These are phyloP conservation scores for Hormaphis cornu DNA, from an alignment of 1,140 invertebrate genomes.

Conservation along the genomic window DNA sequence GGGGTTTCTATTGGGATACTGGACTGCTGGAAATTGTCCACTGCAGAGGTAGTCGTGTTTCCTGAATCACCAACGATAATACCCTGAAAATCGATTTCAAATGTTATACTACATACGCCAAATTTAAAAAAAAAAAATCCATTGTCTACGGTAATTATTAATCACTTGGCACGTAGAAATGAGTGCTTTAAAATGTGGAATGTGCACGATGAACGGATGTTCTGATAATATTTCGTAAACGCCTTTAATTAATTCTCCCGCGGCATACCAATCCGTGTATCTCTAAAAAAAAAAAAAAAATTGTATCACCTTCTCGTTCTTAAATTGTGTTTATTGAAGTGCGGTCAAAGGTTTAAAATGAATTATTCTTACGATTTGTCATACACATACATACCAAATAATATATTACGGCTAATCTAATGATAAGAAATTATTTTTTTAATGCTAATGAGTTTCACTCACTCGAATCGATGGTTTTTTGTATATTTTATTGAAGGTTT, in stretches of 20 bases:
- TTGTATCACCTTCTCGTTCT: too few relatives aligned
- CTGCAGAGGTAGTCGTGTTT: conserved; percentile 49
- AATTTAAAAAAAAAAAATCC: conserved; percentile 5
- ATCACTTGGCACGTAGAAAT: conserved; percentile 69
- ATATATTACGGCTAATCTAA: background rate
- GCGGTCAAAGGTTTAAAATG: too few relatives aligned
- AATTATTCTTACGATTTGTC: too few relatives aligned
- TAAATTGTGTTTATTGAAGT: too few relatives aligned
- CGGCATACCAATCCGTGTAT: conserved; percentile 93
- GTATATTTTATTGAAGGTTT: conserved; percentile 94
- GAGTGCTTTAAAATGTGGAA: conserved; percentile 88
- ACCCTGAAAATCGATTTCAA: conserved; percentile 32
- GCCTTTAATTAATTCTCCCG: conserved; percentile 83
- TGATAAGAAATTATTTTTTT: background rate
- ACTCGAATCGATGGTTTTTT: conserved; percentile 85
- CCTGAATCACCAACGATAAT: conserved; percentile 62
- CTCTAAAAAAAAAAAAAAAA: conserved; percentile 52
- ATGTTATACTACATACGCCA: conserved; percentile 38
- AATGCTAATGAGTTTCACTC: conserved; percentile 37
- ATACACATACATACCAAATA: too few relatives aligned
- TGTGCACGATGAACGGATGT: conserved; percentile 92
- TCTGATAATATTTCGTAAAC: conserved; percentile 86
- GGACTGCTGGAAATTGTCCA: conserved; percentile 61
- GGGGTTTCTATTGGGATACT: conserved; percentile 78
- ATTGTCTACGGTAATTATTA: conserved; percentile 26